Percentiles rank a stretch among this genome's conserved stretches.
These are phyloP conservation scores for Apodemia duryi DNA, from an alignment of 2,888 invertebrate species.

Conservation along the genomic window DNA sequence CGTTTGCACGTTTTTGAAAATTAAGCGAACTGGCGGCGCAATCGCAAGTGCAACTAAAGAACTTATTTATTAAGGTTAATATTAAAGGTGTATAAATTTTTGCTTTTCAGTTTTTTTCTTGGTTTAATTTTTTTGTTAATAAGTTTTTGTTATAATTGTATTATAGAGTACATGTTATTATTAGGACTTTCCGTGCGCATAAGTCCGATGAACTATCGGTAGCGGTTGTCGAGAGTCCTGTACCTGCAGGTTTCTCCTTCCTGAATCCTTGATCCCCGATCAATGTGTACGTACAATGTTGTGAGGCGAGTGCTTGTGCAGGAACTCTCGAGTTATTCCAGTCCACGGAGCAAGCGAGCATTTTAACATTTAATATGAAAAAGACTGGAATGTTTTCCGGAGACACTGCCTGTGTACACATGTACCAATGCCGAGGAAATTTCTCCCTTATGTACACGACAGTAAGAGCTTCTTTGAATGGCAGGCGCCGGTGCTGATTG, in stretches of 20 bases:
- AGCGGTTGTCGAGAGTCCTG: too few species aligned
- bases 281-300: not conserved
- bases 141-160: too few species aligned
- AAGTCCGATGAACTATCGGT: too few species aligned
- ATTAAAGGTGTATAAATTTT: too few species aligned
- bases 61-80: too few species aligned
- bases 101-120: too few species aligned
- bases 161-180: too few species aligned
- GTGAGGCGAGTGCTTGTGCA: not conserved
- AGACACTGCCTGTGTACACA: not conserved
- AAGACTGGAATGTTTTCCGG: not conserved
- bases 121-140: too few species aligned
- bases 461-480: not conserved
- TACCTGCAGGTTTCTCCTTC: not conserved
- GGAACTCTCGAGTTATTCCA: not conserved
- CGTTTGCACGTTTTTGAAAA: not conserved
- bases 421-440: not conserved
- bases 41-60: too few species aligned
- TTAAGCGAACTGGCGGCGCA: too few species aligned
- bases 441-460: not conserved
- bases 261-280: not conserved
- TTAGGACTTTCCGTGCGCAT: too few species aligned
- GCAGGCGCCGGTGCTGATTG: not conserved
- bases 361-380: slow-evolving; percentile 3
- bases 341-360: not conserved